A percentile compares a stretch with the other conserved stretches of the same genome.
Conservation (phyloP, 2,797 vertebrate species). For the Pteronotus mesoamericanus region DNA sequence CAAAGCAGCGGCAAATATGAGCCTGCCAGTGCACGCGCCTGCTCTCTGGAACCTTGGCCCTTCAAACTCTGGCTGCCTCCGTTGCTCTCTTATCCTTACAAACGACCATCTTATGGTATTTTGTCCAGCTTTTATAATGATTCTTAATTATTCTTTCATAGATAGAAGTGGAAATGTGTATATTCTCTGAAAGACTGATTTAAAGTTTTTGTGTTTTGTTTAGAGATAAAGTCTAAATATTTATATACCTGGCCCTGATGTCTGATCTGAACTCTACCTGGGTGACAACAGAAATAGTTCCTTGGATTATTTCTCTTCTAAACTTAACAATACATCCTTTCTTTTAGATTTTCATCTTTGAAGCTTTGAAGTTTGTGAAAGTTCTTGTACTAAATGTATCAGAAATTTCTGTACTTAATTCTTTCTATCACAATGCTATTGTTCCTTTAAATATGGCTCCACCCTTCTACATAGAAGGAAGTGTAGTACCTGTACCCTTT, state of each 20-base stretch:
- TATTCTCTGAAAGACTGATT: background rate
- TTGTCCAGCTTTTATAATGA: background rate
- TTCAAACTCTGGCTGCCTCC: background rate
- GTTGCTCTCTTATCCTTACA: background rate
- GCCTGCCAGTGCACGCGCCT: background rate
- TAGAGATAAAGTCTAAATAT: background rate
- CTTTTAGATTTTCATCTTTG: background rate
- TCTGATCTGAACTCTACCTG: background rate
- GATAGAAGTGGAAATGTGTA: background rate
- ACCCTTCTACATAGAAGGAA: background rate
- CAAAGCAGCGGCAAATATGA: background rate
- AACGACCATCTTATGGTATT: background rate
- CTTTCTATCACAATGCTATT: background rate
- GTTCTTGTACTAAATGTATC: background rate
- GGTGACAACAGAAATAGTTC: background rate
- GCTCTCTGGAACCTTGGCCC: background rate
- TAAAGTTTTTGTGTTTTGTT: background rate
- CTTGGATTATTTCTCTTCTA: background rate
- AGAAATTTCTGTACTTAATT: background rate
- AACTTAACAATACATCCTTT: background rate
- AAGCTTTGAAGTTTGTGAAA: background rate
- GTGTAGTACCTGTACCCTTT: background rate
- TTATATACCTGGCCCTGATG: background rate
- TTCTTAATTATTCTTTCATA: background rate
- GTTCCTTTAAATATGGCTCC: background rate